Evolutionary conservation across 2,888 invertebrate species (phyloP).

Genomic region (Gryllus longicercus): DNA sequence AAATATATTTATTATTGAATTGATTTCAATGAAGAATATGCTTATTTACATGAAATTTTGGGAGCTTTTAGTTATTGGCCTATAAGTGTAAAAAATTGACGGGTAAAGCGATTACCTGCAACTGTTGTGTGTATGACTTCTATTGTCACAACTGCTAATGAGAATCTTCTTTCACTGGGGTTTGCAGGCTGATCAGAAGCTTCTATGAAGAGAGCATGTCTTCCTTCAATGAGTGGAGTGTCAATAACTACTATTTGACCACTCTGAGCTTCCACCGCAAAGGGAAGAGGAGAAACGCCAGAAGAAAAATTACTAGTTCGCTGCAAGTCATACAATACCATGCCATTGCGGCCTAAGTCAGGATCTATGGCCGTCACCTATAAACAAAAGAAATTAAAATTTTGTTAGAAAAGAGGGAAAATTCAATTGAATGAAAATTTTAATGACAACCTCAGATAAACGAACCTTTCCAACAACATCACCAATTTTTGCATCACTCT

Average conservation of each 20-base stretch:
- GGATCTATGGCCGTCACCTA: slow-evolving; percentile 76
- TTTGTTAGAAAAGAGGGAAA: not conserved
- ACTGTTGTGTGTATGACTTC: slow-evolving; percentile 60
- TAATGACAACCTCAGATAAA: too few species aligned
- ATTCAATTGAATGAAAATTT: not conserved
- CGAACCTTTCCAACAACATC: slow-evolving; percentile 61
- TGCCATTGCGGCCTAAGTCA: slow-evolving; percentile 72
- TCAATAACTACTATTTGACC: slow-evolving; percentile 66
- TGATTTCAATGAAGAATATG: too few species aligned
- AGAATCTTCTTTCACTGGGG: slow-evolving; percentile 77
- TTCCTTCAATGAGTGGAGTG: slow-evolving; percentile 63
- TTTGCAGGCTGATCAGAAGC: slow-evolving; percentile 79
- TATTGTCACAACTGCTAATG: slow-evolving; percentile 79
- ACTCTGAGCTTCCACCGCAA: slow-evolving; percentile 66
- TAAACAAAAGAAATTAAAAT: slow-evolving; percentile 21
- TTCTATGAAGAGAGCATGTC: slow-evolving; percentile 78
- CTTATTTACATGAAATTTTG: too few species aligned
- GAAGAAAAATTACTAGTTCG: slow-evolving; percentile 62
- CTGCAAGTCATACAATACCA: slow-evolving; percentile 71
- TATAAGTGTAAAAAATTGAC: too few species aligned
- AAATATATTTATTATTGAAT: too few species aligned
- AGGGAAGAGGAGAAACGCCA: slow-evolving; percentile 55
- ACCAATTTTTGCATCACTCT: slow-evolving; percentile 64
- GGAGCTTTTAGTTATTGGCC: too few species aligned
- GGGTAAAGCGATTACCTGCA: slow-evolving; percentile 44